phyloP scores from a whole-genome alignment of 2,113 vertebrate species.

The Sigmodon hispidus region DNA sequence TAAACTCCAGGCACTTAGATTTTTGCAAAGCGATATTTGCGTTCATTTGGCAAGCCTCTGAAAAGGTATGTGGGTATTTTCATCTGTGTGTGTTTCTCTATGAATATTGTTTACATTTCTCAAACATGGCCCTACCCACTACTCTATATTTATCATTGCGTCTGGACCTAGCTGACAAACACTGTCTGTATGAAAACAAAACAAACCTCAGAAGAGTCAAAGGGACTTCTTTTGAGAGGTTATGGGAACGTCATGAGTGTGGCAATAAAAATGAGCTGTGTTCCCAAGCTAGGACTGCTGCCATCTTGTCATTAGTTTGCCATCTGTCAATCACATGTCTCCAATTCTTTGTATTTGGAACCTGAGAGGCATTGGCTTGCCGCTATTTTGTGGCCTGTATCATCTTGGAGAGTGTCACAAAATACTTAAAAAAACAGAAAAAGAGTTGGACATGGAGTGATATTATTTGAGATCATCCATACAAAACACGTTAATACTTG shows the following conservation, averaged over 20 bases:
- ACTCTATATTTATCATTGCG: slow-evolving; percentile 64
- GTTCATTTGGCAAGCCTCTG: slow-evolving; percentile 51
- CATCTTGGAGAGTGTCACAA: neutral
- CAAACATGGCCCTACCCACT: slow-evolving; percentile 72
- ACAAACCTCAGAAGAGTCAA: slow-evolving; percentile 5
- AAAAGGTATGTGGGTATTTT: slow-evolving; percentile 69
- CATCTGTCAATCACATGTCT: slow-evolving; percentile 25
- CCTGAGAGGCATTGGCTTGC: neutral
- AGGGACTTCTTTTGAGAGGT: slow-evolving; percentile 21
- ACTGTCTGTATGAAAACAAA: neutral
- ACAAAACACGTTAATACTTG: neutral
- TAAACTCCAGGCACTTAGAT: slow-evolving; percentile 61
- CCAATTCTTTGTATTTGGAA: neutral
- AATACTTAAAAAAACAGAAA: slow-evolving; percentile 5
- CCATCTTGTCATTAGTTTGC: slow-evolving; percentile 30
- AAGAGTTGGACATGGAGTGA: neutral
- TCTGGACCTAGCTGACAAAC: slow-evolving; percentile 43
- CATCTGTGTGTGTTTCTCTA: slow-evolving; percentile 67
- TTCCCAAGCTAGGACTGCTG: neutral
- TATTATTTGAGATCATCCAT: neutral
- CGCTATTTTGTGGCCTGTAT: neutral
- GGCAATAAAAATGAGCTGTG: neutral
- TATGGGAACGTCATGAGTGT: neutral
- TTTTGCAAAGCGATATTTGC: slow-evolving; percentile 68
- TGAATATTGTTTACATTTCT: slow-evolving; percentile 77